Evolutionary conservation across 2,113 vertebrate genomes (phyloP), one percentile per base, ranked within the genome.

Genomic region (Eretmodus cyanostictus): DNA sequence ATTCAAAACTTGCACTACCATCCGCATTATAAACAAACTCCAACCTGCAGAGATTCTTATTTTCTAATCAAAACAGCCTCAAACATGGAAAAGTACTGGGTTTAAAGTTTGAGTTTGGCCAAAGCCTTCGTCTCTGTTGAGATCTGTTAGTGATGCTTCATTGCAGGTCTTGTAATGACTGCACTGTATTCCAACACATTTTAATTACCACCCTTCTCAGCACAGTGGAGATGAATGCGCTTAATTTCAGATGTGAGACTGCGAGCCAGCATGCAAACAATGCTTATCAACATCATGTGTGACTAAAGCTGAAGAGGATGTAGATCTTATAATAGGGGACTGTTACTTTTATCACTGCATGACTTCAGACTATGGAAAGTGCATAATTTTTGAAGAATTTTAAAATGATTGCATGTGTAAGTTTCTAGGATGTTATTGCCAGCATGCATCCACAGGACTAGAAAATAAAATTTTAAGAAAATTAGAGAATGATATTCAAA

Each of bases 181-280:
- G 91, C 81, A 89, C 85, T 73, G 82, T 87, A 92, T 94, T 91
- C 93, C 83, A 88, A 93, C 83, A 90, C 84, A 76, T 81, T 90
- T 92, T 95, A 95, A 96, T 95, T 94, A 93, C 85, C 86, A 68
- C 66, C 68, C 84, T 87, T 89, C 88, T 87, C 91, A 86, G 34
- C 78, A 89, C 87, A 82, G 61, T 73, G 79, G 81, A 90, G 92
- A 94, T 87, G 84, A 92, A 95, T 91, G 88, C 90, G 82, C 88
- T 87, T 91, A 10, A 94, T 94, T 94, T 92, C 63, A 92, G 89
- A 88, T 81, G 80, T 31, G 55, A 42, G 68, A 78, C 61, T 29
- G 36, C 5, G 14, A 81, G 80, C 29, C 57, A 29, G 90, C 54
- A 68, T 17, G 45, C 40, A 86, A 86, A 93, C 87, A 89, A 90